Percentiles rank a stretch among this genome's conserved stretches.
These are phyloP conservation scores for Beaufortia kweichowensis DNA, from an alignment of 2,113 vertebrate species.

Conservation along the genomic window DNA sequence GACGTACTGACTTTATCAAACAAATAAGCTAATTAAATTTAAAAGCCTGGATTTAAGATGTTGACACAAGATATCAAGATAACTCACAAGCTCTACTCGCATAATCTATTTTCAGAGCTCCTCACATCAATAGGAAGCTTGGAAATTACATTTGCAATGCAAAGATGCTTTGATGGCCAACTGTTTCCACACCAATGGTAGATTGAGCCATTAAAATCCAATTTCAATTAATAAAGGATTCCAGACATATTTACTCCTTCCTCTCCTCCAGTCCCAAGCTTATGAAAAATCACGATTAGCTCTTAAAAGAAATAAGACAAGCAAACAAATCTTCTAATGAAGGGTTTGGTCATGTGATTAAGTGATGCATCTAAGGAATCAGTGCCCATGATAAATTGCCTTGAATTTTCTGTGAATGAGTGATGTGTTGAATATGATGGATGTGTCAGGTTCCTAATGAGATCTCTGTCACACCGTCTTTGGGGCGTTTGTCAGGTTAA, in stretches of 20 bases:
- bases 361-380: too few species aligned
- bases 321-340: slow-evolving; percentile 54
- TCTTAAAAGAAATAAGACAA: slow-evolving; percentile 51
- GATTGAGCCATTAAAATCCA: slow-evolving; percentile 66
- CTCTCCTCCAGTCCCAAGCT: slow-evolving; percentile 7
- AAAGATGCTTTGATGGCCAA: slow-evolving; percentile 57
- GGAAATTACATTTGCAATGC: slow-evolving; percentile 75
- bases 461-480: too few species aligned
- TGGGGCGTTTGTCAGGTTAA: too few species aligned
- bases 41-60: not conserved
- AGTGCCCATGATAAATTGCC: not conserved
- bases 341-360: slow-evolving; percentile 45
- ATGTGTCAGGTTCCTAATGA: too few species aligned
- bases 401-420: not conserved
- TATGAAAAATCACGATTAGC: slow-evolving; percentile 33
- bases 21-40: not conserved
- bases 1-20: not conserved
- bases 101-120: slow-evolving; percentile 59
- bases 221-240: slow-evolving; percentile 67
- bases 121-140: slow-evolving; percentile 47
- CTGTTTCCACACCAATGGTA: slow-evolving; percentile 54
- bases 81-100: not conserved
- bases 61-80: not conserved
- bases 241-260: slow-evolving; percentile 64
- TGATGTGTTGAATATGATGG: not conserved